Percentiles rank a stretch among this genome's conserved stretches.
These are phyloP conservation scores for Lysandra bellargus DNA, from an alignment of 2,888 invertebrate species.

Conservation along the genomic window DNA sequence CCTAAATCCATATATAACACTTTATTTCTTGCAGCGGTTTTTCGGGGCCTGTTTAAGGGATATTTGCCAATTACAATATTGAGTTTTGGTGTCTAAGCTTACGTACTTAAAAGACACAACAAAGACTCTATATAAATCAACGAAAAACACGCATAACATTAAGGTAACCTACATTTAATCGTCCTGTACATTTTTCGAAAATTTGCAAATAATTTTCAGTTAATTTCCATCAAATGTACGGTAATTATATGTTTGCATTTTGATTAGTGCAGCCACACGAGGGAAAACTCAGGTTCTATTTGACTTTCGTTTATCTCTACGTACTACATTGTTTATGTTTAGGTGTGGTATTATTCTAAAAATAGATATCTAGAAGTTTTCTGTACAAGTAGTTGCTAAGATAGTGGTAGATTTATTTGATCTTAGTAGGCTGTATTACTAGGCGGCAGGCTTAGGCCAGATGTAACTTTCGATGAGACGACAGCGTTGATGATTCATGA, in stretches of 20 bases:
- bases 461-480: too few species aligned
- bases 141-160: not conserved
- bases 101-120: too few species aligned
- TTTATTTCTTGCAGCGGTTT: too few species aligned
- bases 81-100: too few species aligned
- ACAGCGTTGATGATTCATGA: too few species aligned
- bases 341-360: slow-evolving; percentile 7
- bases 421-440: not conserved
- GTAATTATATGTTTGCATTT: slow-evolving; percentile 1
- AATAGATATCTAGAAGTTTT: slow-evolving; percentile 4
- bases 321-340: not conserved
- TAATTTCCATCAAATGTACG: slow-evolving; percentile 25
- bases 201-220: slow-evolving; percentile 14
- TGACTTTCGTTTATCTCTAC: slow-evolving; percentile 12
- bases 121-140: too few species aligned
- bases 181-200: slow-evolving; percentile 25
- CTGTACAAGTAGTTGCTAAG: not conserved
- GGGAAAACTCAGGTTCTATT: slow-evolving; percentile 5
- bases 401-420: not conserved
- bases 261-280: not conserved
- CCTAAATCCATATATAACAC: too few species aligned
- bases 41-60: too few species aligned
- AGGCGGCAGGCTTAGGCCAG: not conserved
- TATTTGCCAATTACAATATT: too few species aligned
- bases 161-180: not conserved